A percentile compares a stretch with the other conserved stretches of the same genome.
Evolutionary conservation across 2,113 vertebrate species (phyloP).

Genomic region (Macaca mulatta): DNA sequence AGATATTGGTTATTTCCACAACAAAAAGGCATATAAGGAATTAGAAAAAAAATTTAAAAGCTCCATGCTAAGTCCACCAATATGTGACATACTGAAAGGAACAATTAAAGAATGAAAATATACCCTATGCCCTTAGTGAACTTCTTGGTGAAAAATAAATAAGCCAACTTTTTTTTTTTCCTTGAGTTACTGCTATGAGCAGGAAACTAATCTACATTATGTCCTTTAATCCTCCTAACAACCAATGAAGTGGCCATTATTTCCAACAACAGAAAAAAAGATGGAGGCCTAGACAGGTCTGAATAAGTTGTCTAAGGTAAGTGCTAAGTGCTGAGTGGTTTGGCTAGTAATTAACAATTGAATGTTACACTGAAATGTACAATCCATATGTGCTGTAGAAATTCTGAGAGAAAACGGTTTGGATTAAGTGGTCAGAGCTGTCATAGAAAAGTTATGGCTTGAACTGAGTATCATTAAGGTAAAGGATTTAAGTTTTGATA

Average conservation of each 20-base stretch:
- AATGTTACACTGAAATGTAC: not conserved
- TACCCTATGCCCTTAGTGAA: not conserved
- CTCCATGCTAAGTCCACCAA: not conserved
- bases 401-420: not conserved
- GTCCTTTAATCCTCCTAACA: not conserved
- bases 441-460: not conserved
- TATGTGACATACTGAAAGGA: not conserved
- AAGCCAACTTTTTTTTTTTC: not conserved
- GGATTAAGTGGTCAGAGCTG: not conserved
- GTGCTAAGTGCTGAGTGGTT: not conserved
- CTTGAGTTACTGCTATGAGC: not conserved
- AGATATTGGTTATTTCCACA: not conserved
- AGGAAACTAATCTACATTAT: not conserved
- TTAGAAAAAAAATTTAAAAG: not conserved
- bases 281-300: not conserved
- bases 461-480: not conserved
- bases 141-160: not conserved
- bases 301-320: not conserved
- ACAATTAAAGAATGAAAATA: not conserved
- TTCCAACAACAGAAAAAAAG: not conserved
- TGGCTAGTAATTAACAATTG: not conserved
- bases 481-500: not conserved
- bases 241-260: not conserved
- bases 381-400: not conserved
- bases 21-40: not conserved